These are phyloP conservation scores for Benthosema pterotum DNA, from an alignment of 2,797 vertebrate species.

Conservation along the genomic window DNA sequence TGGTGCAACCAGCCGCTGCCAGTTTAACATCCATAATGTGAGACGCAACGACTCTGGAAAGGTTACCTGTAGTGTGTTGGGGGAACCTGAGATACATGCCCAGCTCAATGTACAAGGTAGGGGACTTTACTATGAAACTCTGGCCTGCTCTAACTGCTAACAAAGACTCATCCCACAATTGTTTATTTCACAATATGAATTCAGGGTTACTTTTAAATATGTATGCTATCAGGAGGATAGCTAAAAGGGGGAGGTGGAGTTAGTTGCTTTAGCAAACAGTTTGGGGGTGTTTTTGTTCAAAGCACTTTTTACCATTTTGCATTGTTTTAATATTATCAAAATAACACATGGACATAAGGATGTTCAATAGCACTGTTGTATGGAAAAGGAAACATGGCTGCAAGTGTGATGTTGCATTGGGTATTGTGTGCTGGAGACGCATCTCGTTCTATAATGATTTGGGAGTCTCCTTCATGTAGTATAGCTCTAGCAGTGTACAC, in stretches of 20 bases:
- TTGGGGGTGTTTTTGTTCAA: no score
- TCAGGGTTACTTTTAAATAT: no score
- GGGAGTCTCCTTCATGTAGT: conserved; percentile 15
- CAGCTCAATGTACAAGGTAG: conserved; percentile 73
- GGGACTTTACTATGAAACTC: not conserved
- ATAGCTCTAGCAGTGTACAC: conserved; percentile 1
- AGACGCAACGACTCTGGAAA: conserved; percentile 26
- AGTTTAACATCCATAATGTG: conserved; percentile 59
- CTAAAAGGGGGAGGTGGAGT: no score
- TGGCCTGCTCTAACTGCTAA: not conserved
- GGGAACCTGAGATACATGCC: conserved; percentile 9
- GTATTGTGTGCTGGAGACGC: conserved; percentile 5
- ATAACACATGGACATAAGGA: no score
- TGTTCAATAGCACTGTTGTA: no score
- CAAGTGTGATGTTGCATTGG: conserved; percentile 24
- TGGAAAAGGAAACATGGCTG: no score
- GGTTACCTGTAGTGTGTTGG: conserved; percentile 57
- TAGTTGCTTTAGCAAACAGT: no score
- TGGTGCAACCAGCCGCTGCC: conserved; percentile 45
- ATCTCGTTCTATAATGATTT: conserved; percentile 31
- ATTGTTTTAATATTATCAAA: no score
- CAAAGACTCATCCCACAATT: not conserved
- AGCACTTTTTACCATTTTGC: no score
- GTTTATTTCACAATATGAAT: no score
- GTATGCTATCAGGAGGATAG: no score